Conservation (phyloP, 2,888 invertebrate genomes). For the Andrena haemorrhoa region DNA sequence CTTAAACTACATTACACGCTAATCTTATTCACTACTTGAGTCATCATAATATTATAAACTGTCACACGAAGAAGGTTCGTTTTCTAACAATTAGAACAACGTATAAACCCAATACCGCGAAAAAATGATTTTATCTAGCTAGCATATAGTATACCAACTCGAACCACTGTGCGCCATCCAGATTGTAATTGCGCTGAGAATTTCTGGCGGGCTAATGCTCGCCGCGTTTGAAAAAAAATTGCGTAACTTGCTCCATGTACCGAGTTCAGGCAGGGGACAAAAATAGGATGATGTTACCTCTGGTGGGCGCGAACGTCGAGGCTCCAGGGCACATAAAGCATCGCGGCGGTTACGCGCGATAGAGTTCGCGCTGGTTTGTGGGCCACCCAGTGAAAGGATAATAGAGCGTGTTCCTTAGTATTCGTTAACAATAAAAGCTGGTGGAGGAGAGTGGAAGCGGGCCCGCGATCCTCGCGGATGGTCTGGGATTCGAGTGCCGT, state of each 20-base stretch:
- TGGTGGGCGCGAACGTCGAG: conserved; percentile 33
- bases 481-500: conserved; percentile 63
- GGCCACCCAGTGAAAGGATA: conserved; percentile 52
- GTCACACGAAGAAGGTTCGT: no score
- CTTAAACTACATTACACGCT: no score
- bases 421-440: no score
- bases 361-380: conserved; percentile 41
- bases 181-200: not conserved
- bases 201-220: not conserved
- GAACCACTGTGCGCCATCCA: not conserved
- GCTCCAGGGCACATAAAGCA: conserved; percentile 44
- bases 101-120: no score
- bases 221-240: conserved; percentile 30
- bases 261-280: conserved; percentile 14
- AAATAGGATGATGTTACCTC: conserved; percentile 56
- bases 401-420: conserved; percentile 15
- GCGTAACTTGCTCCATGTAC: conserved; percentile 18
- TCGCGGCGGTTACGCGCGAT: conserved; percentile 37
- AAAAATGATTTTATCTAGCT: no score
- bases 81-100: no score
- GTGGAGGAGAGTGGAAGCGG: conserved; percentile 59
- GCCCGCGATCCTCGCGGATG: conserved; percentile 62
- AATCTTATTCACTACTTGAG: no score
- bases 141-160: no score
- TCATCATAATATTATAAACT: no score